Percentiles rank a stretch among this genome's conserved stretches.
Evolutionary conservation across 2,888 invertebrate genomes (phyloP).

Genomic region (Lucinisca nassula): DNA sequence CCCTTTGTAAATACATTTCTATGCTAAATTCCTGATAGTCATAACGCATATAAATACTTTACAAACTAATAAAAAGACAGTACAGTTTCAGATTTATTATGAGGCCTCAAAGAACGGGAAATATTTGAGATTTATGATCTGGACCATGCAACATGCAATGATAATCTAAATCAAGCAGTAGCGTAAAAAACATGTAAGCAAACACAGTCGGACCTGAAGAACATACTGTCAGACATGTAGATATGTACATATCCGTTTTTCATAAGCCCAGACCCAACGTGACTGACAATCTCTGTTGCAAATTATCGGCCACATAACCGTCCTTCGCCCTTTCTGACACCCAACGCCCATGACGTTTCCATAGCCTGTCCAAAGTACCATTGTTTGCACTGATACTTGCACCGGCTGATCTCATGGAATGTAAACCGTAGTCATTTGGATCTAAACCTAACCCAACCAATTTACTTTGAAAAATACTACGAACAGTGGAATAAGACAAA

Average conservation of each 20-base stretch:
- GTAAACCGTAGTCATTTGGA: not conserved
- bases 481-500: not conserved
- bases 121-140: not conserved
- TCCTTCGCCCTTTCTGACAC: not conserved
- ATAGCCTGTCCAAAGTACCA: not conserved
- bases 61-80: too few species aligned
- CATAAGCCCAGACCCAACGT: not conserved
- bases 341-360: not conserved
- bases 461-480: not conserved
- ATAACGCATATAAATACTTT: too few species aligned
- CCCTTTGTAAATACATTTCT: not conserved
- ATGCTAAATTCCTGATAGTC: not conserved
- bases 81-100: too few species aligned
- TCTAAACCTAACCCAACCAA: not conserved
- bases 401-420: not conserved
- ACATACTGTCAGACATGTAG: too few species aligned
- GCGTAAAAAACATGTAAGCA: too few species aligned
- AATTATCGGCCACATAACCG: not conserved
- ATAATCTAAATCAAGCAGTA: too few species aligned
- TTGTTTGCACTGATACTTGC: not conserved
- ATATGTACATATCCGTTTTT: not conserved
- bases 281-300: not conserved
- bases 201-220: too few species aligned
- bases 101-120: not conserved
- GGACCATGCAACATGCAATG: slow-evolving; percentile 7